phyloP scores from a whole-genome alignment of 1,140 invertebrate genomes.

The Onthophagus taurus region DNA sequence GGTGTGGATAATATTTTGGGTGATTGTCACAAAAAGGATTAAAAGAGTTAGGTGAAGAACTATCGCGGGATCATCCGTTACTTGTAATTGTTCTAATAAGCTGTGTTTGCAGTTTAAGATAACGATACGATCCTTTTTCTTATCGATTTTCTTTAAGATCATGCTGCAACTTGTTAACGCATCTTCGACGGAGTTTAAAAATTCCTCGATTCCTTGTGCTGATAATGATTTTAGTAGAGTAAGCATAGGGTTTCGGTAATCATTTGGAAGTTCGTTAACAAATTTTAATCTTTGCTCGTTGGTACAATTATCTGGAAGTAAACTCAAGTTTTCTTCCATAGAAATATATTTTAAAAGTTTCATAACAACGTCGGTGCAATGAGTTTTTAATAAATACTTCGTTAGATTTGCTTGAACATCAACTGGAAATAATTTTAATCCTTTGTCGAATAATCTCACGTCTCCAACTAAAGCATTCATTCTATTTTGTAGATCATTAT shows the following conservation, averaged over 20 bases:
- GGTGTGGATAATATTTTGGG: constrained; percentile 75
- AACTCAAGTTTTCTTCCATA: constrained; percentile 52
- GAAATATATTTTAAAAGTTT: constrained; percentile 65
- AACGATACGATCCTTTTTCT: constrained; percentile 71
- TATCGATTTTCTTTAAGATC: constrained; percentile 79
- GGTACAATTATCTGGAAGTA: constrained; percentile 44
- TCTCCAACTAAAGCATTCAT: constrained; percentile 66
- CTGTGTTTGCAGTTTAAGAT: constrained; percentile 70
- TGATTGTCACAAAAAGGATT: constrained; percentile 71
- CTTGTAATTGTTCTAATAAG: constrained; percentile 66
- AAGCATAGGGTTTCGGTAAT: constrained; percentile 51
- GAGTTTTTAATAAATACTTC: constrained; percentile 76
- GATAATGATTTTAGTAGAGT: constrained; percentile 53
- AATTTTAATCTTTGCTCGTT: constrained; percentile 60
- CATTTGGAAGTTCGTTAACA: constrained; percentile 52
- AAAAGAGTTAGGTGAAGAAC: constrained; percentile 73
- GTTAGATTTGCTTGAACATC: constrained; percentile 53
- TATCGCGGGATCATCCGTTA: constrained; percentile 67
- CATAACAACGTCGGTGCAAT: constrained; percentile 74
- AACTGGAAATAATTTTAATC: constrained; percentile 54
- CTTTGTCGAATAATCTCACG: constrained; percentile 78
- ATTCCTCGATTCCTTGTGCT: constrained; percentile 63
- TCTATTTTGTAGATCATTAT: constrained; percentile 72
- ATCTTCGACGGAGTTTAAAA: constrained; percentile 60
- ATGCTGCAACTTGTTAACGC: constrained; percentile 68